Evolutionary conservation across 2,888 invertebrate genomes (phyloP), one percentile per base, ranked within the genome.

Genomic region (Chrysodeixis includens): DNA sequence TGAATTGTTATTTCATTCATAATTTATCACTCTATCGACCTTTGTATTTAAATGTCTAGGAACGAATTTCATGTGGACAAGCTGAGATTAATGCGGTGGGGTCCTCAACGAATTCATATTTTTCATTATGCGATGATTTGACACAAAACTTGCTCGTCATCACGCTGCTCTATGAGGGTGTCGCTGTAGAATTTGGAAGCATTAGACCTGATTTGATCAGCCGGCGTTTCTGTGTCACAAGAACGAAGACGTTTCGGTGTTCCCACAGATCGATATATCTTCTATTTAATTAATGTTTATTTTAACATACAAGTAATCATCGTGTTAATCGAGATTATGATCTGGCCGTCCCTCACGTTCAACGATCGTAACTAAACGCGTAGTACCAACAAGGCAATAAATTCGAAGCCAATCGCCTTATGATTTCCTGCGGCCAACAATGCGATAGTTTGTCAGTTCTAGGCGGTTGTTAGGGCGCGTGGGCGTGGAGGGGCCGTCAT

Each of bases 21-120:
- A 92, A 93, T 93, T 92, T 93, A 93, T 93, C 90, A 92, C 90
- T 91, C 82, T 88, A 90, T 90, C 87, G 86, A 86, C 88, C 89
- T 93, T 93, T 93, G 92, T 92, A 91, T 93, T 93, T 90, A 90
- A 92, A 92, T 91, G 88, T 87, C 85, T 88, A 82, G 85, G 87
- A 90, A 90, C 86, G 86, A 86, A 85, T 88, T 88, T 87, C 84
- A 86, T 87, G 87, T 88, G 87, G 89, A 89, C 86, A 83, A 83
- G 86, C 78, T n/a, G 75, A 88, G 90, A 92, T 92, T 92, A 92
- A 92, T 92, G 89, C 81, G 81, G 77, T 79, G 59, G 71, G 75
- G 82, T 72, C 84, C 85, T 83, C 81, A 75, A 88, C 85, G 83
- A 90, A 90, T 89, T 90, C 90, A 90, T 92, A 90, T 91, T 92